These are phyloP conservation scores for Drosophila obscura DNA, from an alignment of 1,140 invertebrate genomes.

Conservation along the genomic window DNA sequence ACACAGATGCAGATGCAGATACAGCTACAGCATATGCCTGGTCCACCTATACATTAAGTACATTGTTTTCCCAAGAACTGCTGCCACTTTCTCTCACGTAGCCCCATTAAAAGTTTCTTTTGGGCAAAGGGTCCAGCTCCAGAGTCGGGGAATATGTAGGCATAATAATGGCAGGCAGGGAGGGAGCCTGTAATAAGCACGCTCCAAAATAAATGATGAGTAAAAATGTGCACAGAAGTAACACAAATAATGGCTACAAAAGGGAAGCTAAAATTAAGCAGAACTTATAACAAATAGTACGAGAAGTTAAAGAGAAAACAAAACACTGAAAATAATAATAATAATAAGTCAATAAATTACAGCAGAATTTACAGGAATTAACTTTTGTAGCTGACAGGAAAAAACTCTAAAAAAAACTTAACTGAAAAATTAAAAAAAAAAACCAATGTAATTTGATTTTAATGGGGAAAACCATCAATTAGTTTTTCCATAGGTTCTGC, in stretches of 20 bases:
- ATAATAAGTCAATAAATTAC: no score
- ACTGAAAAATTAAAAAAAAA: no score
- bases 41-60: constrained; percentile 1
- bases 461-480: no score
- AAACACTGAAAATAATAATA: no score
- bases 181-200: constrained; percentile 16
- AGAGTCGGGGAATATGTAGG: no score
- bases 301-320: no score
- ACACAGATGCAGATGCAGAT: constrained; percentile 19
- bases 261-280: no score
- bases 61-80: constrained; percentile 64
- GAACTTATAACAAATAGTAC: no score
- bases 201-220: constrained; percentile 26
- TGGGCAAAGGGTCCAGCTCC: constrained; percentile 15
- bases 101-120: constrained; percentile 65
- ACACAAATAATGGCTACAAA: background rate
- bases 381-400: background rate
- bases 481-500: no score
- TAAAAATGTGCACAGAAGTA: background rate
- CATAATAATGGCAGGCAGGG: constrained; percentile 12
- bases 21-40: constrained; percentile 34
- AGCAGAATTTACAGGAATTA: no score
- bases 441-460: no score
- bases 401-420: no score
- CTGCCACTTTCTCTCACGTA: constrained; percentile 80